Conservation (phyloP, 2,888 invertebrate genomes). For the Platynereis dumerilii region DNA sequence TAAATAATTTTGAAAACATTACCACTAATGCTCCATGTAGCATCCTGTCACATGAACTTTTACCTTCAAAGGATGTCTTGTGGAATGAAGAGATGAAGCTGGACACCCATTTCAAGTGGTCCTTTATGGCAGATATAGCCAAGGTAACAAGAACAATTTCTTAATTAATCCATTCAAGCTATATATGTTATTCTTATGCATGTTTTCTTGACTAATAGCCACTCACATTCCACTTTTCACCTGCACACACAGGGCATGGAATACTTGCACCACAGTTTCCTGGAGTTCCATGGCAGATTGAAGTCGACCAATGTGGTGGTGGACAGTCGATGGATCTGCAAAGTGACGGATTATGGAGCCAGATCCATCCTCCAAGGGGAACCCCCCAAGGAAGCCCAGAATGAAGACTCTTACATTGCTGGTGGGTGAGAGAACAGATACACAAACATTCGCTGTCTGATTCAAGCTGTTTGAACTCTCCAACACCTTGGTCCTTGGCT, state of each 20-base stretch:
- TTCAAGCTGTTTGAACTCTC: too few relatives aligned
- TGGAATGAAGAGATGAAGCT: constrained; percentile 1
- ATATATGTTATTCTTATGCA: too few relatives aligned
- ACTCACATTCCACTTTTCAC: too few relatives aligned
- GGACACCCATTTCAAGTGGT: constrained; percentile 4
- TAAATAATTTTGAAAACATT: too few relatives aligned
- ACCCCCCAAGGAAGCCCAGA: neutral
- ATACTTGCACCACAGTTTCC: neutral
- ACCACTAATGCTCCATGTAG: too few relatives aligned
- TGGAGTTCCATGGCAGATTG: neutral
- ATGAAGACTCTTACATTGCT: too few relatives aligned
- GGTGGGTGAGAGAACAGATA: too few relatives aligned
- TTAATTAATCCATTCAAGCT: too few relatives aligned
- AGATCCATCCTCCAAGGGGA: neutral
- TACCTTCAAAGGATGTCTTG: neutral
- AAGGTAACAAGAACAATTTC: neutral
- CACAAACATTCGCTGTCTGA: too few relatives aligned
- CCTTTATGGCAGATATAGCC: neutral
- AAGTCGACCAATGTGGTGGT: neutral
- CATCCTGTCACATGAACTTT: too few relatives aligned
- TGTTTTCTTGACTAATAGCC: too few relatives aligned
- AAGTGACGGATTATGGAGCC: neutral
- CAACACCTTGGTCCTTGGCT: too few relatives aligned
- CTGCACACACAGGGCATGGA: constrained; percentile 3
- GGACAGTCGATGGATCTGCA: neutral